These are phyloP conservation scores for Beaufortia kweichowensis DNA, from an alignment of 2,113 vertebrate genomes.

Conservation along the genomic window DNA sequence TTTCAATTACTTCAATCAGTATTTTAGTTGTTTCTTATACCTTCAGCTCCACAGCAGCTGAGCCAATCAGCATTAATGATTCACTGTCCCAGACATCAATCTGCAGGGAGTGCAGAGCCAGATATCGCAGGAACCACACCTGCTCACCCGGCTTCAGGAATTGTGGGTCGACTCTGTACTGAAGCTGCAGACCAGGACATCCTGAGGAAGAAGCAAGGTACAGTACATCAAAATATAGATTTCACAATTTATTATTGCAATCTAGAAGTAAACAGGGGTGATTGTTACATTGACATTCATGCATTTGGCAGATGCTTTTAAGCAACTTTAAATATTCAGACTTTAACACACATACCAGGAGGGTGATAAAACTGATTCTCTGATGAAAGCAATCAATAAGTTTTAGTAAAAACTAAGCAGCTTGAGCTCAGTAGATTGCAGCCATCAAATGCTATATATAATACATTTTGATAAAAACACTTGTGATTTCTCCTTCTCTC, in stretches of 20 bases:
- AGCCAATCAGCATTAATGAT: constrained; percentile 88
- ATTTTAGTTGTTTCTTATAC: constrained; percentile 63
- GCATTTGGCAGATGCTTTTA: no score
- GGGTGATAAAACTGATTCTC: constrained; percentile 6
- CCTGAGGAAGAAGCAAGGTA: constrained; percentile 65
- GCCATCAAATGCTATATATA: not conserved
- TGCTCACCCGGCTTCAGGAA: constrained; percentile 82
- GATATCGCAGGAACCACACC: constrained; percentile 83
- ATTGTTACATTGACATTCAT: no score
- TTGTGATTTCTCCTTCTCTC: not conserved
- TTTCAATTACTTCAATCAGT: no score
- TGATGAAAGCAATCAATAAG: not conserved
- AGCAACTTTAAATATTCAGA: not conserved
- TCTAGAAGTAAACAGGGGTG: no score
- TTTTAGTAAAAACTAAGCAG: constrained; percentile 8
- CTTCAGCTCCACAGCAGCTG: constrained; percentile 84
- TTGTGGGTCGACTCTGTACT: constrained; percentile 79
- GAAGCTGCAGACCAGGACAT: constrained; percentile 81
- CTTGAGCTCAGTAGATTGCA: not conserved
- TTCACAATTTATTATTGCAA: no score
- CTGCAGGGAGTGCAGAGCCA: constrained; percentile 85
- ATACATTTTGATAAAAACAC: constrained; percentile 18
- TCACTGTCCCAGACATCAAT: constrained; percentile 92
- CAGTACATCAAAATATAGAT: not conserved
- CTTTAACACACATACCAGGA: not conserved